Percentiles rank a stretch among this genome's conserved stretches.
Conservation (phyloP, 2,888 invertebrate genomes). For the Bimastos eiseni region DNA sequence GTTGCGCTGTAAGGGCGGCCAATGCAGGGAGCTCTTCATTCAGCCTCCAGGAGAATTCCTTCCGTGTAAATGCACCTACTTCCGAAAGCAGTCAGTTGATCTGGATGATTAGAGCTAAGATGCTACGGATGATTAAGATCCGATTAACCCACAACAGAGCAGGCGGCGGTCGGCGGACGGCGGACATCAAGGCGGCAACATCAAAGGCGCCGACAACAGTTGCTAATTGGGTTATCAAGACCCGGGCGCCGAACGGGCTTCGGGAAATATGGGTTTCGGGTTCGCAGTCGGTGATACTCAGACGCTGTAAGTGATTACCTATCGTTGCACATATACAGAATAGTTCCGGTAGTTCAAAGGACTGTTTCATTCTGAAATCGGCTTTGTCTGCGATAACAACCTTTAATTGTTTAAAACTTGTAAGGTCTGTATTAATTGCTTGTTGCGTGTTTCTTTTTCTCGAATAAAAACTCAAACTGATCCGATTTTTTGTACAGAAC, state of each 20-base stretch:
- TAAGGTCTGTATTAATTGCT: constrained; percentile 1
- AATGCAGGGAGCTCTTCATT: not conserved
- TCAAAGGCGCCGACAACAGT: not conserved
- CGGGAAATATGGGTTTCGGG: not conserved
- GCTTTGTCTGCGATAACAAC: not conserved
- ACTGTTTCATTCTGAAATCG: not conserved
- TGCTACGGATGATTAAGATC: not conserved
- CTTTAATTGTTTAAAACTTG: not conserved
- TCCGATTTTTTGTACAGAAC: not conserved
- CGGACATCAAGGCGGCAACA: not conserved
- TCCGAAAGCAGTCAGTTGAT: not conserved
- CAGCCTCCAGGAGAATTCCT: not conserved
- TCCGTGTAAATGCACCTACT: not conserved
- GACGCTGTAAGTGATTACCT: not conserved
- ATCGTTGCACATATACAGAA: not conserved
- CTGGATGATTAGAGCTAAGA: constrained; percentile 13
- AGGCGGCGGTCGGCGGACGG: not conserved
- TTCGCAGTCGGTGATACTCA: not conserved
- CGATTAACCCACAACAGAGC: not conserved
- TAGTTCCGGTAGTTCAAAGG: not conserved
- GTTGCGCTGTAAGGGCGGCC: not conserved
- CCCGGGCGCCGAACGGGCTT: not conserved
- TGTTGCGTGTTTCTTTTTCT: not conserved
- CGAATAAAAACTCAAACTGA: not conserved
- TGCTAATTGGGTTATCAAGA: not conserved